Evolutionary conservation across 2,797 vertebrate genomes (phyloP).

Genomic region (Rhinogobio ventralis): DNA sequence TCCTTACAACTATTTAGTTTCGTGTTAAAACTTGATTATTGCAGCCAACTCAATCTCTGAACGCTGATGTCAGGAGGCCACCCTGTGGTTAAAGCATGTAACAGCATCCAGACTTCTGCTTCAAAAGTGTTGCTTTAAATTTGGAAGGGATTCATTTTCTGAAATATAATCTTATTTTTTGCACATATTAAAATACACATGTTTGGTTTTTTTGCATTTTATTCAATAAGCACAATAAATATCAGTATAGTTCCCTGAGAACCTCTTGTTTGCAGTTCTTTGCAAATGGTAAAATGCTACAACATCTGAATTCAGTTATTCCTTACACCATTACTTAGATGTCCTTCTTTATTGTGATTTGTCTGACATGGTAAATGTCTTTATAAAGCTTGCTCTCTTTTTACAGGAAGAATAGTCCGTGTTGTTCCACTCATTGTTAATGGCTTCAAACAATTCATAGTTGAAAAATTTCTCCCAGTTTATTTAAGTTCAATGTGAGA

Average conservation of each 20-base stretch:
- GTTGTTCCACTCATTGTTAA: too few species aligned
- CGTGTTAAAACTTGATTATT: neutral
- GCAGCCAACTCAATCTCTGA: too few species aligned
- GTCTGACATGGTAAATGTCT: neutral
- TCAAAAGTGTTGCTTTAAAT: neutral
- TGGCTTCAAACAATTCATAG: too few species aligned
- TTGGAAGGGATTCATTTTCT: neutral
- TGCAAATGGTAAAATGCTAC: neutral
- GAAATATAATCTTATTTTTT: neutral
- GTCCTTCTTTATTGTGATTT: neutral
- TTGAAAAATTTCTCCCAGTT: neutral
- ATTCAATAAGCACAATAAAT: neutral
- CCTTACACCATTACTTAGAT: neutral
- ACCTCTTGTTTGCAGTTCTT: neutral
- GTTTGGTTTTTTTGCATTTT: neutral
- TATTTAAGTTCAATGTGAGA: neutral
- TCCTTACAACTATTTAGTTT: neutral
- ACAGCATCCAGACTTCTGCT: neutral
- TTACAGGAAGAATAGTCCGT: too few species aligned
- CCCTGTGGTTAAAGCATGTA: conserved; percentile 58
- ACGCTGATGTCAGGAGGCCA: conserved; percentile 53
- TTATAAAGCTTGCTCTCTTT: neutral
- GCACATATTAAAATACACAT: too few species aligned
- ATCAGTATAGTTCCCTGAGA: neutral
- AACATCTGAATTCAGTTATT: neutral